Percentiles rank a stretch among this genome's conserved stretches.
Conservation (phyloP, 2,888 invertebrate species). For the Cosmia trapezina region DNA sequence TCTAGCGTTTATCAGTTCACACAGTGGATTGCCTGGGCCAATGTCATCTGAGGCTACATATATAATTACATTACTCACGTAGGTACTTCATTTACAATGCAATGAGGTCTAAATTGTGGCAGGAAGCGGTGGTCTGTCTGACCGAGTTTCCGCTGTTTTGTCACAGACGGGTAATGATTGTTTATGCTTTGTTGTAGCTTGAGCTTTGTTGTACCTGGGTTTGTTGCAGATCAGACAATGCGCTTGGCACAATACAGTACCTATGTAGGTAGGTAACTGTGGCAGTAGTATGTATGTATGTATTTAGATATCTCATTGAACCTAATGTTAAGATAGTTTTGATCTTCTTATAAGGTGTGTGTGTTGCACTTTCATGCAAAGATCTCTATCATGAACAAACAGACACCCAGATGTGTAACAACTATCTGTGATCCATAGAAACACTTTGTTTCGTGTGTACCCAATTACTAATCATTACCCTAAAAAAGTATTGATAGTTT, state of each 20-base stretch:
- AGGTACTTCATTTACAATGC: slow-evolving; percentile 41
- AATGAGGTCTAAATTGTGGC: slow-evolving; percentile 31
- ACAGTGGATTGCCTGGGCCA: slow-evolving; percentile 19
- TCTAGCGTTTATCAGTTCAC: slow-evolving; percentile 36
- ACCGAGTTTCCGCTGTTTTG: slow-evolving; percentile 52
- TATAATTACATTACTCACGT: slow-evolving; percentile 46
- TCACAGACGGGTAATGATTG: slow-evolving; percentile 9
- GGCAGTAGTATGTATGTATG: not conserved
- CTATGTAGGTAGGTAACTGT: not conserved
- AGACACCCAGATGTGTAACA: not conserved
- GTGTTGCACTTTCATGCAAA: not conserved
- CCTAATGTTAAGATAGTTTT: no score
- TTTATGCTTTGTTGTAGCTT: slow-evolving; percentile 27
- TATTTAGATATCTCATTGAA: not conserved
- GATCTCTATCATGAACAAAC: not conserved
- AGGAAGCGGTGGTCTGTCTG: slow-evolving; percentile 36
- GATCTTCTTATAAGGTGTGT: not conserved
- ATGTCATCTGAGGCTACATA: slow-evolving; percentile 40
- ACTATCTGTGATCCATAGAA: not conserved
- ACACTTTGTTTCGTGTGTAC: not conserved
- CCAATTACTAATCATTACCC: not conserved
- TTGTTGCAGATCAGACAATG: slow-evolving; percentile 32
- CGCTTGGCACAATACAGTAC: slow-evolving; percentile 14
- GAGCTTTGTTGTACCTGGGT: slow-evolving; percentile 10
- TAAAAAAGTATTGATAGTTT: no score